Conservation (phyloP, 2,113 vertebrate genomes). For the Myodes glareolus region DNA sequence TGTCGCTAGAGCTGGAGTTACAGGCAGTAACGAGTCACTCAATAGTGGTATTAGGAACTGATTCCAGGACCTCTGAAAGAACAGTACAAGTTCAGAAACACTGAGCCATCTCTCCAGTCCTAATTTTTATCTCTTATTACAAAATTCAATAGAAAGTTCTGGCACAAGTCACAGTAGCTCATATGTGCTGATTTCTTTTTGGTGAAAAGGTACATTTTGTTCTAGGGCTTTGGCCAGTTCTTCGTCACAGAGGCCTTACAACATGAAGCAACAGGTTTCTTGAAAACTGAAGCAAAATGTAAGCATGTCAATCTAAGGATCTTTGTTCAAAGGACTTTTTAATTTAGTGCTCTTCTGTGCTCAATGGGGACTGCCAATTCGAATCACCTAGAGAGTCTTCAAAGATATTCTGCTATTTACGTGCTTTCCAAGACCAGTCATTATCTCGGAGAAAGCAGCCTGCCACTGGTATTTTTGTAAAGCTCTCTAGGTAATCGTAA, state of each 20-base stretch:
- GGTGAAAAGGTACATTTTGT: background rate
- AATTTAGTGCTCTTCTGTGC: background rate
- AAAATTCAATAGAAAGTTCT: background rate
- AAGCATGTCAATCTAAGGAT: background rate
- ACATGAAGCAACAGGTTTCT: background rate
- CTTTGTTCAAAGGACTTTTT: background rate
- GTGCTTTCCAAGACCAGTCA: background rate
- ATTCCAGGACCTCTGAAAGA: background rate
- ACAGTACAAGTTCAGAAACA: background rate
- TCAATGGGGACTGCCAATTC: background rate
- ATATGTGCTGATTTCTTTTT: background rate
- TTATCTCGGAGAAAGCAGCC: background rate
- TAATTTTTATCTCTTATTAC: background rate
- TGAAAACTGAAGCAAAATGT: background rate
- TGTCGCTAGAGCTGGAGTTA: background rate
- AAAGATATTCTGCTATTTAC: background rate
- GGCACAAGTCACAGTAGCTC: too few species aligned
- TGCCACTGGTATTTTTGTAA: background rate
- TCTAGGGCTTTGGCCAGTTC: background rate
- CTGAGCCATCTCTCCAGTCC: background rate
- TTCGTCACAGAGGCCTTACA: background rate
- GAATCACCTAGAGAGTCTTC: background rate
- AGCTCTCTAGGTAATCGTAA: background rate
- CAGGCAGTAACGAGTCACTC: background rate
- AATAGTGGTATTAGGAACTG: background rate